Evolutionary conservation across 2,888 invertebrate species (phyloP), one percentile per base, ranked within the genome.

Genomic region (Mermis nigrescens): DNA sequence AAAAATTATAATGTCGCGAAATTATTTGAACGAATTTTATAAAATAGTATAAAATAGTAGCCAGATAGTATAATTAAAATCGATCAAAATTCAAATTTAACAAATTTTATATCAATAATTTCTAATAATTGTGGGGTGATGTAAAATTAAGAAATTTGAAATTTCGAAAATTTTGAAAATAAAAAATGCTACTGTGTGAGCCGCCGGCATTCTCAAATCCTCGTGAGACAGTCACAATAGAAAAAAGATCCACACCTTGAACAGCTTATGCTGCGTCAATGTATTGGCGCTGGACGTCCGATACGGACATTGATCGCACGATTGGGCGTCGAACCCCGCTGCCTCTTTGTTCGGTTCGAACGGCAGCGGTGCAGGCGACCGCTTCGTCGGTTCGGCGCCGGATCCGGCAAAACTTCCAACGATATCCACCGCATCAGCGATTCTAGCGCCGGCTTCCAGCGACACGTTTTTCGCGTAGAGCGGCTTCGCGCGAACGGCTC

Each of bases 251-350:
- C 24, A n/a, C 24, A 48, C 48, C 48, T 58, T 58, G 58, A 58
- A 58, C 58, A 58, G 32, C 28, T 58, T 58, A 38, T 58, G 58
- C 53, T 58, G 58, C 27, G n/a, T 29, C 7, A 58, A 32, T 22
- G 19, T 58, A 22, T 19, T 24, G n/a, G 31, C 32, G 4, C 52
- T 58, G 3, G 7, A 7, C 24, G 15, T 24, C 3, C 31, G 27
- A 32, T 58, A 58, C 12, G 58, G 32, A 53, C 58, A 58, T 38
- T 58, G 28, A 24, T 58, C 58, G 58, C 58, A 58, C 12, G 19
- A n/a, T n/a, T n/a, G n/a, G n/a, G n/a, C n/a, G n/a, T n/a, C 4
- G 4, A 22, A 27, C 38, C 3, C 32, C 38, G 31, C n/a, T 27
- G 12, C 55, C 12, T 31, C 24, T 3, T 52, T 19, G 52, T 58